A percentile compares a stretch with the other conserved stretches of the same genome.
phyloP scores from a whole-genome alignment of 2,888 invertebrate species.

The Athrips mouffetella region DNA sequence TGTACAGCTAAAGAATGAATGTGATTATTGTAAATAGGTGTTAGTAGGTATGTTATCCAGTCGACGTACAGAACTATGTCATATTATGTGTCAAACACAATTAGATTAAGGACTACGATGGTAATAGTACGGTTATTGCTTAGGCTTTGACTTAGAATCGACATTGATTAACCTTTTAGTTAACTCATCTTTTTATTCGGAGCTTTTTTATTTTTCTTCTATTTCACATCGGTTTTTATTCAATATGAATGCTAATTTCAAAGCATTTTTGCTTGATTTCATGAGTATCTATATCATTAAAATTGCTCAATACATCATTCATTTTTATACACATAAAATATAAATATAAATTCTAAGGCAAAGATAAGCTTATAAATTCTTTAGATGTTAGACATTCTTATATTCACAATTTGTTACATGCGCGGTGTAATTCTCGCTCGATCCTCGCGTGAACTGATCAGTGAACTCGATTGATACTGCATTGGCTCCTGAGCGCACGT shows the following conservation, averaged over 20 bases:
- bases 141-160: constrained; percentile 11
- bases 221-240: too few relatives aligned
- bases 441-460: constrained; percentile 8
- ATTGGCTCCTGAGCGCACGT: constrained; percentile 13
- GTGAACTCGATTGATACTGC: not conserved
- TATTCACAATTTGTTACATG: constrained; percentile 37
- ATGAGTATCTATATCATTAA: too few relatives aligned
- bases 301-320: too few relatives aligned
- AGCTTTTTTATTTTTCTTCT: not conserved
- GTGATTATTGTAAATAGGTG: constrained; percentile 13
- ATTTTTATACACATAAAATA: too few relatives aligned
- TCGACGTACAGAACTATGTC: constrained; percentile 30
- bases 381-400: constrained; percentile 31
- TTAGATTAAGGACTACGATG: constrained; percentile 23
- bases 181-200: too few relatives aligned
- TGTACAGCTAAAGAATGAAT: constrained; percentile 12
- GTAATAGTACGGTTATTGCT: constrained; percentile 3
- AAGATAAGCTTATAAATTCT: not conserved
- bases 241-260: too few relatives aligned
- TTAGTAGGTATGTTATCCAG: not conserved
- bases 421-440: constrained; percentile 17
- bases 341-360: too few relatives aligned
- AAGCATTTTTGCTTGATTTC: too few relatives aligned
- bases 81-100: constrained; percentile 48
- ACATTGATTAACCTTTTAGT: too few relatives aligned